phyloP scores from a whole-genome alignment of 2,888 invertebrate species.

The Metalampra italica region DNA sequence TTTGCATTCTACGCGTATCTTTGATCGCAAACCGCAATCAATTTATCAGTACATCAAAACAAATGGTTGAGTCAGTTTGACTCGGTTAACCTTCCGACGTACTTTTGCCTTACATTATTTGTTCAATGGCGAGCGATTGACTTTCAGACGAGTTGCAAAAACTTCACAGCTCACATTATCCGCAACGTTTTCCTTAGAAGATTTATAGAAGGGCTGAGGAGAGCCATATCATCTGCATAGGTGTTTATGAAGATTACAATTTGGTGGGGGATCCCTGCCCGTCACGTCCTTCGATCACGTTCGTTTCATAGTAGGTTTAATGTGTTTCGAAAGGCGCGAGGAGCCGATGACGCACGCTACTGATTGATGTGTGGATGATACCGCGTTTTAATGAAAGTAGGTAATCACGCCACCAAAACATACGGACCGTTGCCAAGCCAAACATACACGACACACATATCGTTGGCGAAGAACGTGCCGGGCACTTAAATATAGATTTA shows the following conservation, averaged over 20 bases:
- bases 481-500: no score
- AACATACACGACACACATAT: not conserved
- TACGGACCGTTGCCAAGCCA: not conserved
- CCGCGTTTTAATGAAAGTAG: constrained; percentile 1
- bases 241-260: no score
- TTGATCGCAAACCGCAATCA: no score
- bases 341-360: not conserved
- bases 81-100: not conserved
- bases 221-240: no score
- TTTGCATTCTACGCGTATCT: no score
- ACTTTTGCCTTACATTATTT: not conserved
- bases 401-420: not conserved
- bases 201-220: no score
- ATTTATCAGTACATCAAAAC: not conserved
- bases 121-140: not conserved
- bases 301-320: not conserved
- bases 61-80: not conserved
- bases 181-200: no score
- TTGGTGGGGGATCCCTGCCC: no score
- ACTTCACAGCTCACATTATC: not conserved
- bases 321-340: no score
- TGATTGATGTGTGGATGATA: not conserved
- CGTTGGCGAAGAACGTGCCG: no score
- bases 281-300: not conserved
- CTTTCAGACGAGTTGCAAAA: constrained; percentile 1